These are phyloP conservation scores for Phalanger gymnotis DNA, from an alignment of 2,797 vertebrate species.

Conservation along the genomic window DNA sequence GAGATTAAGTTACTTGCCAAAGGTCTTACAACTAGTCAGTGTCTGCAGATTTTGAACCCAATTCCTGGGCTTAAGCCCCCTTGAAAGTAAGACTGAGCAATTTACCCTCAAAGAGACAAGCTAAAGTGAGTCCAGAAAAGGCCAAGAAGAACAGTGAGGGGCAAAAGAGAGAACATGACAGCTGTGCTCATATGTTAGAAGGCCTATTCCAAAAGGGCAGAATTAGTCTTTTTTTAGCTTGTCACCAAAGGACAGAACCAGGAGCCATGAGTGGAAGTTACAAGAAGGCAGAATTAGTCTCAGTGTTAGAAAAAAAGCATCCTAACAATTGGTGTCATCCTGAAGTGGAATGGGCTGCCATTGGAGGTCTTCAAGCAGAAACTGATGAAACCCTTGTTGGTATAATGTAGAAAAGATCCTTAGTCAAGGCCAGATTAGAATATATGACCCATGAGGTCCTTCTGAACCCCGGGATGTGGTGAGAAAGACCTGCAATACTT, in stretches of 20 bases:
- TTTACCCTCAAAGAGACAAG: background rate
- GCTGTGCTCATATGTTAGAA: background rate
- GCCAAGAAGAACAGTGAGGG: background rate
- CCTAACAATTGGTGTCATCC: background rate
- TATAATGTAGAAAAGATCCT: background rate
- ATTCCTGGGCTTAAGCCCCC: background rate
- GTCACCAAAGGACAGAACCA: background rate
- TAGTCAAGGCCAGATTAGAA: background rate
- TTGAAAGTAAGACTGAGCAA: background rate
- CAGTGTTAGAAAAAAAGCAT: background rate
- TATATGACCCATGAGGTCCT: background rate
- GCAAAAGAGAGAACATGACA: background rate
- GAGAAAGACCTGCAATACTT: background rate
- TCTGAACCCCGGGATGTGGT: background rate
- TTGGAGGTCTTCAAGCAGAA: background rate
- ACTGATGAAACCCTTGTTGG: background rate
- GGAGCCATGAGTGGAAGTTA: background rate
- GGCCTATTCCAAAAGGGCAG: background rate
- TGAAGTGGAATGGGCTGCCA: background rate
- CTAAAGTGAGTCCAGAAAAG: background rate
- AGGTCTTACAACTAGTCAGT: background rate
- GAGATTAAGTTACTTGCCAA: background rate
- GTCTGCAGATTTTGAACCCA: constrained; percentile 1
- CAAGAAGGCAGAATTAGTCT: background rate
- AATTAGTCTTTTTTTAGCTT: background rate